Percentiles rank a stretch among this genome's conserved stretches.
Conservation (phyloP, 2,113 vertebrate species). For the Passer montanus region DNA sequence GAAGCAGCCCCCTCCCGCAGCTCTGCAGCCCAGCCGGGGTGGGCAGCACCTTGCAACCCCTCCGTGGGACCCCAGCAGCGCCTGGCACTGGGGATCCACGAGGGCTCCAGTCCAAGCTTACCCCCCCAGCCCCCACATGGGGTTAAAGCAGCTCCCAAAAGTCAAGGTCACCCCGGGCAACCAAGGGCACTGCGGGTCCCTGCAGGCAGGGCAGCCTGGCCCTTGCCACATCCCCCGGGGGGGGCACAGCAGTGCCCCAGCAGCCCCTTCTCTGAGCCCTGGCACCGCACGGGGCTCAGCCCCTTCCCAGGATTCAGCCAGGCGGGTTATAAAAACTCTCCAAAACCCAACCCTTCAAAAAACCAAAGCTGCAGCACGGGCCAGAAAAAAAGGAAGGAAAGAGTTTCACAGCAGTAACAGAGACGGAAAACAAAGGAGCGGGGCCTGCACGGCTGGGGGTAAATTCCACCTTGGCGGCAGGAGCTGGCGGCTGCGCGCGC, state of each 20-base stretch:
- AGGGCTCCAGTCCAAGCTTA: neutral
- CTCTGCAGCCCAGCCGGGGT: neutral
- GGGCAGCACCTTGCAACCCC: neutral
- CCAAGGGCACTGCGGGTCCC: neutral
- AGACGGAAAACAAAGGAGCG: conserved; percentile 56
- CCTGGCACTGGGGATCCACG: neutral
- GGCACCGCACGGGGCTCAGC: neutral
- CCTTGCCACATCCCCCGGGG: accelerated
- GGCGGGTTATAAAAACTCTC: neutral
- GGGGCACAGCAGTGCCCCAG: neutral
- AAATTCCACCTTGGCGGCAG: conserved; percentile 63
- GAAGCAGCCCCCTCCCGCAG: neutral
- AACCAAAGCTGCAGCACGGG: neutral
- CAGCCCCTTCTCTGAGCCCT: no score
- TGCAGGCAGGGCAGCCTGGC: accelerated
- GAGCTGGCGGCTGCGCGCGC: neutral
- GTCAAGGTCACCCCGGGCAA: conserved; percentile 47
- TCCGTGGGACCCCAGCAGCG: neutral
- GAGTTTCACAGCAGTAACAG: neutral
- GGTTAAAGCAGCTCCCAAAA: neutral
- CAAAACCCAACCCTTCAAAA: neutral
- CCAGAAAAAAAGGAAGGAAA: neutral
- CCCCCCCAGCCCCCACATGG: accelerated
- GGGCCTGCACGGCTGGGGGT: conserved; percentile 51
- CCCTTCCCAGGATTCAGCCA: neutral